Conservation (phyloP, 2,888 invertebrate genomes). For the Nomada fucata region DNA sequence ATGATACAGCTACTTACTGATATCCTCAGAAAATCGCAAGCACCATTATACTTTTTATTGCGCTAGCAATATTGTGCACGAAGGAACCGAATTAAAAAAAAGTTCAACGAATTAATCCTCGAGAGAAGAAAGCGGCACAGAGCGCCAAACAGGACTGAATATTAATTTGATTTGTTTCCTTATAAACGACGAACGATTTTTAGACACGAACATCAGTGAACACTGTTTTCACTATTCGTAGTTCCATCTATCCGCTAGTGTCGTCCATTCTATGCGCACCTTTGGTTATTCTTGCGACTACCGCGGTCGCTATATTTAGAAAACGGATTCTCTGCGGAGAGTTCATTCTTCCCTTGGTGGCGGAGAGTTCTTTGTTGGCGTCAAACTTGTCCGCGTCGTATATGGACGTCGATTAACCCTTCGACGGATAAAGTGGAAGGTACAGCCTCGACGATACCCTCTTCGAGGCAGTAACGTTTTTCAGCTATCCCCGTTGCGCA, state of each 20-base stretch:
- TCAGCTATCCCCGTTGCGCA: slow-evolving; percentile 20
- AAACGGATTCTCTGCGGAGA: slow-evolving; percentile 22
- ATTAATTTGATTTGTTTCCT: too few relatives aligned
- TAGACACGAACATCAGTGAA: too few relatives aligned
- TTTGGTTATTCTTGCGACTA: slow-evolving; percentile 28
- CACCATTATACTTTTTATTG: too few relatives aligned
- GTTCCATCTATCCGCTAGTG: not conserved
- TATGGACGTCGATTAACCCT: slow-evolving; percentile 34
- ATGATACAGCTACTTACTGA: too few relatives aligned
- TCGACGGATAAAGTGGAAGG: slow-evolving; percentile 24
- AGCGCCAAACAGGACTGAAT: too few relatives aligned
- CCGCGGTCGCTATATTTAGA: slow-evolving; percentile 46
- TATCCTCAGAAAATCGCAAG: too few relatives aligned
- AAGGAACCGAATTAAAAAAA: too few relatives aligned
- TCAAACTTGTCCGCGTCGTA: slow-evolving; percentile 31
- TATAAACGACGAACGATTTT: too few relatives aligned
- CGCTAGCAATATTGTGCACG: too few relatives aligned
- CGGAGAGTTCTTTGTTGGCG: slow-evolving; percentile 34
- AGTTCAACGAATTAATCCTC: too few relatives aligned
- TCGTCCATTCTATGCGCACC: not conserved
- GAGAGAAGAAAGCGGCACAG: too few relatives aligned
- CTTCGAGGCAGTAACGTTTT: slow-evolving; percentile 12
- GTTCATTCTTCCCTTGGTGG: slow-evolving; percentile 24
- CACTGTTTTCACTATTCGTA: too few relatives aligned
- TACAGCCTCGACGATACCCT: not conserved